These are phyloP conservation scores for Tragelaphus imberbis DNA, from an alignment of 2,113 vertebrate genomes.

Conservation along the genomic window DNA sequence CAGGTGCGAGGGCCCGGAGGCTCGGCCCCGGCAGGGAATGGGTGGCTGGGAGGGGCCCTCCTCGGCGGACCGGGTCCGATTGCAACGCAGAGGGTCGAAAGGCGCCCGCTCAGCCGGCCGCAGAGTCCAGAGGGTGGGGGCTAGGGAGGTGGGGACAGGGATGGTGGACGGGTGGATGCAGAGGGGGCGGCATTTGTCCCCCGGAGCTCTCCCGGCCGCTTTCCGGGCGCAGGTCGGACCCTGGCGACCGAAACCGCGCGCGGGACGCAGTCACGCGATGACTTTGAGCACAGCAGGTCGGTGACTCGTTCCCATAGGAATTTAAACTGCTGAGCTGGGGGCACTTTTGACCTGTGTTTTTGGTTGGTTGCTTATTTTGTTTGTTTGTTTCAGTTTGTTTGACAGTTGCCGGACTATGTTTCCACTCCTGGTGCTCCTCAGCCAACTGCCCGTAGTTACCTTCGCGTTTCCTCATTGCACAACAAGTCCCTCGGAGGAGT, in stretches of 20 bases:
- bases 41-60: background rate
- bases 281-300: background rate
- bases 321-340: background rate
- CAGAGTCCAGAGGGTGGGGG: background rate
- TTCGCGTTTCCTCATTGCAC: conserved; percentile 78
- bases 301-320: conserved; percentile 23
- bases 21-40: accelerated
- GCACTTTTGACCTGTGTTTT: background rate
- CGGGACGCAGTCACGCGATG: background rate
- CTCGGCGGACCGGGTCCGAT: background rate
- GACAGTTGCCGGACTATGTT: conserved; percentile 82
- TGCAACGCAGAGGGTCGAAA: background rate
- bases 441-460: conserved; percentile 67
- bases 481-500: conserved; percentile 41
- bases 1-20: background rate
- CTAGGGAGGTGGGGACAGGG: background rate
- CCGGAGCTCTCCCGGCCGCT: background rate
- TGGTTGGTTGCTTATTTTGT: background rate
- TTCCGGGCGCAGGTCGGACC: background rate
- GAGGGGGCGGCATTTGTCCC: background rate
- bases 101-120: background rate
- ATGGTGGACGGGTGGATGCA: background rate
- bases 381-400: conserved; percentile 44
- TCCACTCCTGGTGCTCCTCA: conserved; percentile 77
- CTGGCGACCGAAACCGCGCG: background rate